A percentile compares a stretch with the other conserved stretches of the same genome.
Evolutionary conservation across 2,888 invertebrate species (phyloP).

Genomic region (Agrochola lota): DNA sequence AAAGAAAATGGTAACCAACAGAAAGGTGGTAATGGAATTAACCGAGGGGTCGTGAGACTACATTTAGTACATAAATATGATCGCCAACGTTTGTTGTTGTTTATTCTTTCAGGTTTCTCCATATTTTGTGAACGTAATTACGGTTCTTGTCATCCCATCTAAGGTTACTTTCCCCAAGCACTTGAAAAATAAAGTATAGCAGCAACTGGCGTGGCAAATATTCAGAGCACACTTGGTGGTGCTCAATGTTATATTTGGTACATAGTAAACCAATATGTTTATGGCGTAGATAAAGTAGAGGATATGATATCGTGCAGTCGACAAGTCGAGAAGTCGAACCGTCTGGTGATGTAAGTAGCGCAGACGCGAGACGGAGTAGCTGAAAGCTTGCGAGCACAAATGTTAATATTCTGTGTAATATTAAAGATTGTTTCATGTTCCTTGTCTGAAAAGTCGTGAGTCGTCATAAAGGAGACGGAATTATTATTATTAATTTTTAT

Average conservation of each 20-base stretch:
- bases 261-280: slow-evolving; percentile 61
- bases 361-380: slow-evolving; percentile 22
- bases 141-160: slow-evolving; percentile 4
- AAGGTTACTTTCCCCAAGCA: slow-evolving; percentile 6
- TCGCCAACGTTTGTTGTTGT: slow-evolving; percentile 34
- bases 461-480: background rate
- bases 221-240: slow-evolving; percentile 49
- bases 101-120: slow-evolving; percentile 27
- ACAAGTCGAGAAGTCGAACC: slow-evolving; percentile 61
- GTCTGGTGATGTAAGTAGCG: slow-evolving; percentile 47
- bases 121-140: slow-evolving; percentile 38
- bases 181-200: slow-evolving; percentile 38
- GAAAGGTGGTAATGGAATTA: slow-evolving; percentile 62
- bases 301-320: slow-evolving; percentile 57
- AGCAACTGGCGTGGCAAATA: slow-evolving; percentile 28
- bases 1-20: slow-evolving; percentile 65
- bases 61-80: slow-evolving; percentile 52
- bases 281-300: slow-evolving; percentile 60
- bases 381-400: slow-evolving; percentile 44
- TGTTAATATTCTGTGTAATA: slow-evolving; percentile 43
- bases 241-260: slow-evolving; percentile 49
- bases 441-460: slow-evolving; percentile 9
- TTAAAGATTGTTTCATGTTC: slow-evolving; percentile 39
- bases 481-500: background rate
- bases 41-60: slow-evolving; percentile 44